These are phyloP conservation scores for Acronicta alni DNA, from an alignment of 2,888 invertebrate species.

Conservation along the genomic window DNA sequence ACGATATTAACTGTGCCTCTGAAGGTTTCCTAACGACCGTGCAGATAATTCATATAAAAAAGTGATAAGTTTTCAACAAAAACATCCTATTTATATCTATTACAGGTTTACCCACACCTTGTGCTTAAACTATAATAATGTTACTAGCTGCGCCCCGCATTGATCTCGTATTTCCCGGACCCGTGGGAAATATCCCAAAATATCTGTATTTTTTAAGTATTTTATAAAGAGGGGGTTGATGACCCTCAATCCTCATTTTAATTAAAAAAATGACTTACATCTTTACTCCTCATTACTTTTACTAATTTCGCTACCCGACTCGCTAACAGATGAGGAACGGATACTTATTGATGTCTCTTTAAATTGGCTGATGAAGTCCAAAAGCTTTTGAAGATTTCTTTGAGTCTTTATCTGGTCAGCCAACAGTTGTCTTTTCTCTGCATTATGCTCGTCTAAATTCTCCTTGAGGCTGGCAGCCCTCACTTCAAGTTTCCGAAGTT, in stretches of 20 bases:
- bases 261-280: slow-evolving; percentile 49
- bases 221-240: no score
- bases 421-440: slow-evolving; percentile 82
- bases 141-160: no score
- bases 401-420: slow-evolving; percentile 85
- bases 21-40: no score
- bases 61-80: no score
- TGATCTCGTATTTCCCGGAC: no score
- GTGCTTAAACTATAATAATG: no score
- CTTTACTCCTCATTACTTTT: slow-evolving; percentile 83
- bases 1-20: no score
- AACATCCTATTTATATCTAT: no score
- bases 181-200: no score
- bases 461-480: slow-evolving; percentile 82
- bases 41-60: no score
- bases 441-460: slow-evolving; percentile 83
- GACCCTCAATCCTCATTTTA: neutral
- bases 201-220: no score
- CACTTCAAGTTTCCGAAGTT: slow-evolving; percentile 81
- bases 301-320: slow-evolving; percentile 81
- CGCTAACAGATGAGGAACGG: slow-evolving; percentile 79
- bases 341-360: slow-evolving; percentile 83
- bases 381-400: slow-evolving; percentile 83
- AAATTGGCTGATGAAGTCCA: slow-evolving; percentile 86
- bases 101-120: no score